phyloP scores from a whole-genome alignment of 2,113 vertebrate species.

The Neolamprologus tretocephalus region DNA sequence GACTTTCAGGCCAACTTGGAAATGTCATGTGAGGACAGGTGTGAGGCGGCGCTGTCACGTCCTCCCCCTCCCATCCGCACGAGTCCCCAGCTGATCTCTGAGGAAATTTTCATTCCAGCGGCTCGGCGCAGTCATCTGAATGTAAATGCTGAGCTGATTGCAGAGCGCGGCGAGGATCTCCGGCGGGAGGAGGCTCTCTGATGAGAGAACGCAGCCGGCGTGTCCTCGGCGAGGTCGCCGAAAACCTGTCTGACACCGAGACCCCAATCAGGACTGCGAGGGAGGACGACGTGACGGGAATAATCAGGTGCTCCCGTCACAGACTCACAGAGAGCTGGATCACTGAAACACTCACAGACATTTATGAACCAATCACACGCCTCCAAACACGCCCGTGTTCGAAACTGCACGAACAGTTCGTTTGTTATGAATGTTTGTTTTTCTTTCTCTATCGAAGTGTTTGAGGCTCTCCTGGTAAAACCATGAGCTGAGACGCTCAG shows the following conservation, averaged over 20 bases:
- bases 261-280: not conserved
- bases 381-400: not conserved
- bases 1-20: not conserved
- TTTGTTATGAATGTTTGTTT: not conserved
- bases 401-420: fast-evolving
- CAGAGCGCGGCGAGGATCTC: not conserved
- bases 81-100: conserved; percentile 1
- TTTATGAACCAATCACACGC: fast-evolving
- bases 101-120: not conserved
- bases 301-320: not conserved
- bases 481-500: not conserved
- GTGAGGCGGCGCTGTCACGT: not conserved
- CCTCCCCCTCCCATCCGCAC: not conserved
- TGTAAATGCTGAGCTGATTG: conserved; percentile 1
- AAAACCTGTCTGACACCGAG: not conserved
- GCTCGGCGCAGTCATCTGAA: not conserved
- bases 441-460: not conserved
- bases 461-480: not conserved
- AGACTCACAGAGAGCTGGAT: not conserved
- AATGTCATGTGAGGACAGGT: conserved; percentile 20
- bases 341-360: not conserved
- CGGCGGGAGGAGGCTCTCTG: not conserved
- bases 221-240: not conserved
- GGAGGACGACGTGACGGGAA: not conserved
- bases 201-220: not conserved